Evolutionary conservation across 2,797 vertebrate genomes (phyloP), one percentile per base, ranked within the genome.

Genomic region (Kryptolebias ocellatus): DNA sequence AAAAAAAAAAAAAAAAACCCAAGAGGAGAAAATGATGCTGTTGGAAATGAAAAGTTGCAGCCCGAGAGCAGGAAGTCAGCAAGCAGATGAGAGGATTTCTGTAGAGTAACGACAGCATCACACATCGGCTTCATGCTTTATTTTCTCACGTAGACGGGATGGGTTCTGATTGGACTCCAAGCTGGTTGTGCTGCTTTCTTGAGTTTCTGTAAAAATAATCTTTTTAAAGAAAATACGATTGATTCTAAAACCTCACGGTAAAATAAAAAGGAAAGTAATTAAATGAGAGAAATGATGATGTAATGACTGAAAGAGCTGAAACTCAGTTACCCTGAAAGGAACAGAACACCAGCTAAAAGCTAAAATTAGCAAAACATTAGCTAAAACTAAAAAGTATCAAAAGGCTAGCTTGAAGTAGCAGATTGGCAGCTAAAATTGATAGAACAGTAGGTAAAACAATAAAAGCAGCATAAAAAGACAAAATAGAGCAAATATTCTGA

Each of bases 11-110:
- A 68, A 28, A 50, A 52, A 62, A 78, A 74, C 63, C n/a, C 0
- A 59, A 80, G 70, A 80, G 83, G 54, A 75, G 67, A 4, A 14
- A 11, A 46, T 63, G 53, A 9, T 20, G 3, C 7, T 34, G 34
- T 20, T 18, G 24, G 24, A 50, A 46, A 51, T 4, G 39, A 42
- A 53, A 60, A 74, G 60, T 29, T 45, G 47, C 59, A 79, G 65
- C 68, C 29, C 1, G 62, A 80, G 70, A 78, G 85, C 54, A 75
- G 64, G 60, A 76, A 81, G 71, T 70, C 59, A 71, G 74, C 53
- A 72, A 81, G 79, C 71, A 68, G 73, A 83, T 76, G 68, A 69
- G 53, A 24, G 49, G 80, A 72, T 81, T 85, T 74, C 65, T 78
- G 76, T 80, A 63, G 64, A n/a, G 15, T 66, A 56, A 59, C n/a